These are phyloP conservation scores for Coptodon rendalli DNA, from an alignment of 2,113 vertebrate species.

Conservation along the genomic window DNA sequence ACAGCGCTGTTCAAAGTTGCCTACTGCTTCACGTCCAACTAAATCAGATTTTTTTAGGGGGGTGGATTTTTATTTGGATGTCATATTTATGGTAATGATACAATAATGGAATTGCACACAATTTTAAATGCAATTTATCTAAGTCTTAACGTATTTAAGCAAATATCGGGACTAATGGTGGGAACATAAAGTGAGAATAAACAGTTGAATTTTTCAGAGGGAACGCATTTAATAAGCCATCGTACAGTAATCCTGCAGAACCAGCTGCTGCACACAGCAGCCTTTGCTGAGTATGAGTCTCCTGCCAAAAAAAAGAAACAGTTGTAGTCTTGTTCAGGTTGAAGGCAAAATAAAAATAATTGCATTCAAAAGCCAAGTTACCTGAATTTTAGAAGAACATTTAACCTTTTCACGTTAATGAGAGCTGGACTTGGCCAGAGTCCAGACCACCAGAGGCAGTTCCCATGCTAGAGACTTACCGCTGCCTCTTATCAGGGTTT, in stretches of 20 bases:
- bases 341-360: slow-evolving; percentile 15
- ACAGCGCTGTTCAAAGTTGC: slow-evolving; percentile 64
- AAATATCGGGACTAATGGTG: slow-evolving; percentile 43
- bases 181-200: slow-evolving; percentile 25
- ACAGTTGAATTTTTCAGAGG: slow-evolving; percentile 20
- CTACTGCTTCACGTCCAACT: slow-evolving; percentile 49
- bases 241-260: slow-evolving; percentile 12
- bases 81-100: slow-evolving; percentile 68
- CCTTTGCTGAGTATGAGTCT: neutral
- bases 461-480: slow-evolving; percentile 79
- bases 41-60: slow-evolving; percentile 66
- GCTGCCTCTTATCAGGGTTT: slow-evolving; percentile 80
- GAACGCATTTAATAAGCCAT: slow-evolving; percentile 16
- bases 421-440: slow-evolving; percentile 37
- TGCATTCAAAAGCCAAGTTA: slow-evolving; percentile 34
- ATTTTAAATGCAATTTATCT: slow-evolving; percentile 60
- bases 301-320: slow-evolving; percentile 21
- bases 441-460: slow-evolving; percentile 50
- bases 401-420: slow-evolving; percentile 48
- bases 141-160: slow-evolving; percentile 36
- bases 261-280: slow-evolving; percentile 28
- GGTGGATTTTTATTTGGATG: slow-evolving; percentile 63
- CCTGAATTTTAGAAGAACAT: slow-evolving; percentile 40
- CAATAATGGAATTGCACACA: slow-evolving; percentile 61
- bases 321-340: neutral